A percentile compares a stretch with the other conserved stretches of the same genome.
These are phyloP conservation scores for Excalfactoria chinensis DNA, from an alignment of 2,113 vertebrate species.

Conservation along the genomic window DNA sequence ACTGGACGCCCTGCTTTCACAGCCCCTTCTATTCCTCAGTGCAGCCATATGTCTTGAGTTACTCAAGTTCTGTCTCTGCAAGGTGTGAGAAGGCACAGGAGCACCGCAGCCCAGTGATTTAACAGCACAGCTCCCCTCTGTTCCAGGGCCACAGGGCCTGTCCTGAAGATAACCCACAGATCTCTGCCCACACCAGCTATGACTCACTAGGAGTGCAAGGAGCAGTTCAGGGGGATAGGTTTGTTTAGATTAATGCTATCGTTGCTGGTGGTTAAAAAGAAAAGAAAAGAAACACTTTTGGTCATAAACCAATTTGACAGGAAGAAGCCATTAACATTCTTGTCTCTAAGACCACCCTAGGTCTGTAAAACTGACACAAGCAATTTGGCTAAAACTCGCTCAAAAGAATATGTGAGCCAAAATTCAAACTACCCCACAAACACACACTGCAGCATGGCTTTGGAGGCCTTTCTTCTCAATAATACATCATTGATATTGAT, in stretches of 20 bases:
- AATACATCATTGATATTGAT: not conserved
- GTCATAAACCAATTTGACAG: slow-evolving; percentile 17
- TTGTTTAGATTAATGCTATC: not conserved
- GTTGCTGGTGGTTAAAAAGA: not conserved
- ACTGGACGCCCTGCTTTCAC: not conserved
- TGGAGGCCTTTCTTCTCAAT: not conserved
- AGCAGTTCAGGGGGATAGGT: not conserved
- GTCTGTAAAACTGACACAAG: not conserved
- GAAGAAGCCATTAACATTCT: not conserved
- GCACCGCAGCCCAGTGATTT: not conserved
- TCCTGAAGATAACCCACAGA: not conserved
- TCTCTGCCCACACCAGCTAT: not conserved
- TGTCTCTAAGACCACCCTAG: not conserved
- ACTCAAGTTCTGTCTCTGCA: not conserved
- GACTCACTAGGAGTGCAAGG: not conserved
- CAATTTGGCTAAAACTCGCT: not conserved
- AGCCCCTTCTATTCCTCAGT: not conserved
- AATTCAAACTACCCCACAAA: not conserved
- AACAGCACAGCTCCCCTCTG: not conserved
- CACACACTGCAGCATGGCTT: not conserved
- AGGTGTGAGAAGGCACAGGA: not conserved
- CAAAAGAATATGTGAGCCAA: not conserved
- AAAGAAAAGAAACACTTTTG: not conserved
- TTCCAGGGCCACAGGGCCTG: not conserved
- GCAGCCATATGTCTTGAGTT: not conserved